Percentiles rank a stretch among this genome's conserved stretches.
Evolutionary conservation across 2,113 vertebrate species (phyloP).

Genomic region (Sus scrofa): DNA sequence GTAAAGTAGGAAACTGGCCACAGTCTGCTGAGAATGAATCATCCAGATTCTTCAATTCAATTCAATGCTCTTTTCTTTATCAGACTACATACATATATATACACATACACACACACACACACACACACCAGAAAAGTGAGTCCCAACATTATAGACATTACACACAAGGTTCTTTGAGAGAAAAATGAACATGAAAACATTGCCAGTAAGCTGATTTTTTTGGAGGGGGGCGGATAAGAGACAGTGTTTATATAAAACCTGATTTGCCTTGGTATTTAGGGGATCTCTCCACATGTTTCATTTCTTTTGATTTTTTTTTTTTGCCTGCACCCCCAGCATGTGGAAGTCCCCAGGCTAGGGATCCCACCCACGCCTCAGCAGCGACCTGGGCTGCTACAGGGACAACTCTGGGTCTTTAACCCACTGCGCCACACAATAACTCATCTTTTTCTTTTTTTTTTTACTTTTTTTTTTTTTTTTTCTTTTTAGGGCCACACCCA

Average conservation of each 20-base stretch:
- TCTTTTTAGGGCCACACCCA: no score
- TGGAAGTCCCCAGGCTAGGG: no score
- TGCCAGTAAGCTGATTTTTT: not conserved
- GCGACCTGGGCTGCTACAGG: no score
- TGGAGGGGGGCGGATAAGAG: fast-evolving
- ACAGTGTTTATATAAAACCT: not conserved
- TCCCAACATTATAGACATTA: not conserved
- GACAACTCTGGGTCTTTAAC: no score
- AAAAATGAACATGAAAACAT: not conserved
- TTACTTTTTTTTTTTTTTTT: no score
- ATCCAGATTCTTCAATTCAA: not conserved
- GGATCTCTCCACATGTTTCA: not conserved
- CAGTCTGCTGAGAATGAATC: conserved; percentile 11
- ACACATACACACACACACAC: not conserved
- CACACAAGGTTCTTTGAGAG: not conserved
- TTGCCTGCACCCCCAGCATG: no score
- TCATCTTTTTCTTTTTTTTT: no score
- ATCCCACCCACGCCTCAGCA: no score
- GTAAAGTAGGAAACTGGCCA: not conserved
- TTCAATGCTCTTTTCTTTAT: not conserved
- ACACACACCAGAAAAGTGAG: not conserved
- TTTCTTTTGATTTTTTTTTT: not conserved
- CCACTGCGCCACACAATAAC: no score
- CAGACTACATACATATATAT: not conserved
- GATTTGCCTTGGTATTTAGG: not conserved